phyloP scores from a whole-genome alignment of 2,888 invertebrate genomes.

The Onchidella celtica region DNA sequence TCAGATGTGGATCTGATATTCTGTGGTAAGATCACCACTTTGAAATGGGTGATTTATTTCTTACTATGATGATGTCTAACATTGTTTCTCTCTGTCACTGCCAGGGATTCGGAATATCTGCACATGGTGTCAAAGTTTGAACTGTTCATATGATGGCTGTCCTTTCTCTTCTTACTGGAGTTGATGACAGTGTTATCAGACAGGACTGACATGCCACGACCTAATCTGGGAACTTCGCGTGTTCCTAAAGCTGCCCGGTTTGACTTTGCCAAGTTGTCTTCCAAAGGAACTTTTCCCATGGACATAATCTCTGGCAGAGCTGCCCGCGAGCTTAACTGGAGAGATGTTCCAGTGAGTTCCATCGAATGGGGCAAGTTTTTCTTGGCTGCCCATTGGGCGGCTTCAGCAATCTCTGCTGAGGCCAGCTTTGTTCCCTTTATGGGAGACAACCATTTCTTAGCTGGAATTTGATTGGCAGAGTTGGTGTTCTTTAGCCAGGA shows the following conservation, averaged over 20 bases:
- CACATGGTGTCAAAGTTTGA: neutral
- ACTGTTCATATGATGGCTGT: neutral
- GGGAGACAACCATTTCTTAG: neutral
- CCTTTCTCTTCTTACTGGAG: neutral
- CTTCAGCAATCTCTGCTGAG: neutral
- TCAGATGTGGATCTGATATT: too few species aligned
- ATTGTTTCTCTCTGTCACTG: neutral
- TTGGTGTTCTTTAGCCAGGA: neutral
- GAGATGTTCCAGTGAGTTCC: neutral
- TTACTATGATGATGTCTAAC: neutral
- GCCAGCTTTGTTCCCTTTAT: neutral
- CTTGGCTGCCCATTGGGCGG: neutral
- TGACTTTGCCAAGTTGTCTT: neutral
- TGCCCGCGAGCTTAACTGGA: neutral
- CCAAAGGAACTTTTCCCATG: neutral
- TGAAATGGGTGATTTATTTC: too few species aligned
- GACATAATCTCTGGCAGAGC: neutral
- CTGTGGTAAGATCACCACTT: too few species aligned
- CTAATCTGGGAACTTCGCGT: neutral
- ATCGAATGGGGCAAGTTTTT: neutral
- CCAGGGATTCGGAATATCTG: neutral
- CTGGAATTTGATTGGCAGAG: neutral
- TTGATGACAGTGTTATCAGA: neutral
- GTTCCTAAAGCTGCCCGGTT: neutral
- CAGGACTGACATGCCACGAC: neutral